Evolutionary conservation across 2,113 vertebrate genomes (phyloP), one percentile per base, ranked within the genome.

Genomic region (Penelope pileata): DNA sequence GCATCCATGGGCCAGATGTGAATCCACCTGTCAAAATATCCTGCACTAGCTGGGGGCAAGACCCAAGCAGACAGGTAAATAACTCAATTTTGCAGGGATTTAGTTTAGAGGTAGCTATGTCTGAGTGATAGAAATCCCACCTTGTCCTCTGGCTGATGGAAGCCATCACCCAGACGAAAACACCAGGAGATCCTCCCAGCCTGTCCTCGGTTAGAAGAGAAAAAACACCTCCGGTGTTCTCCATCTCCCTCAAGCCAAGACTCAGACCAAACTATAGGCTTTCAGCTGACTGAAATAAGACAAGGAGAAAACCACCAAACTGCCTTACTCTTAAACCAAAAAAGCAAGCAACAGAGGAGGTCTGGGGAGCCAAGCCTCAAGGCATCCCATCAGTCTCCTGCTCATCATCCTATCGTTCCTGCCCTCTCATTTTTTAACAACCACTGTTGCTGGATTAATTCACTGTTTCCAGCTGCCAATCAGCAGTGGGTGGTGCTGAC

Each of bases 371-470:
- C 24, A 2, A 1, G 2, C 53, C 83, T 58, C 21, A 4, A 3
- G 40, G n/a, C 83, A 18, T 45, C 53, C 26, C 27, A 42, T 69
- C 45, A 73, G 53, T 16, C n/a, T 9, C 43, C 74, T 36, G 26
- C 68, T 80, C 54, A 83, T 76, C 40, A 85, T 29, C 43, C 74
- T 78, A 16, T 9, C 54, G 58, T 63, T 43, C 67, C 69, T 81
- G 63, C 40, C 89, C 51, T 92, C 62, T 84, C 78, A 70, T 91
- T 95, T 94, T 58, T 66, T 43, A 63, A 18, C 48, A 42, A 11
- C 21, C 30, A 64, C 91, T 73, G 83, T 72, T 86, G 60, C 68
- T 72, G 51, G 70, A 78, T 60, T 86, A 88, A 93, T 83, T 74
- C 0, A 1, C 59, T 80, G 51, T 90, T 88, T 90, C 79, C 90